Conservation (phyloP, 23 tunicate genomes). For the Ciona savignyi region DNA sequence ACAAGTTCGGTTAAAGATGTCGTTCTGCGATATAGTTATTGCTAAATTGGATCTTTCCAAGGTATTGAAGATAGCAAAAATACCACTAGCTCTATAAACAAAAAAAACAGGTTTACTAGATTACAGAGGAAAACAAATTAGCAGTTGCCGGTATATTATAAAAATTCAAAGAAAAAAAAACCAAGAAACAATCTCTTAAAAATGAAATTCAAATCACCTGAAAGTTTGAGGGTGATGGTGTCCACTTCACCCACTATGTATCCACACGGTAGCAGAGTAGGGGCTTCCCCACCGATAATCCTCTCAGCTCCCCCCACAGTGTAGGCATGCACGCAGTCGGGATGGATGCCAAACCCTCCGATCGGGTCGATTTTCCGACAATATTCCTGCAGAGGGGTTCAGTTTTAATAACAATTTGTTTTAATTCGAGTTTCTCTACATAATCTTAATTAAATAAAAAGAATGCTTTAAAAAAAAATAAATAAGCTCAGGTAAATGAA, state of each 20-base stretch:
- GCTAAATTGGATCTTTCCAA: no score
- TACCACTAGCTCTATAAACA: neutral
- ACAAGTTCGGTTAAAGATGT: no score
- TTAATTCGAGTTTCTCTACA: no score
- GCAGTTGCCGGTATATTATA: no score
- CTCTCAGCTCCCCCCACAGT: slow-evolving; percentile 62
- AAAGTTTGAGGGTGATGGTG: slow-evolving; percentile 34
- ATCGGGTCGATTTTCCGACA: slow-evolving; percentile 57
- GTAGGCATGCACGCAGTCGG: slow-evolving; percentile 28
- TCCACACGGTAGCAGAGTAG: slow-evolving; percentile 76
- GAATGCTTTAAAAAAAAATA: no score
- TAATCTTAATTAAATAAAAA: no score
- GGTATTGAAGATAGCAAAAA: no score
- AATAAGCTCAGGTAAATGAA: no score
- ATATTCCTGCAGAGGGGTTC: slow-evolving; percentile 31
- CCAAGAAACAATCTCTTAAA: neutral
- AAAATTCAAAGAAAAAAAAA: no score
- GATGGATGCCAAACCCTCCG: slow-evolving; percentile 23
- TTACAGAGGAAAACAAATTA: neutral
- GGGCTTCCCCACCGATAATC: slow-evolving; percentile 43
- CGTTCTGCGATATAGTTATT: no score
- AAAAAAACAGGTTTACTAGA: neutral
- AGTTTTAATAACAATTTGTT: no score
- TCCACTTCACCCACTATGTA: slow-evolving; percentile 69
- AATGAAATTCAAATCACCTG: slow-evolving; percentile 13